phyloP scores from a whole-genome alignment of 2,888 invertebrate genomes.

The Apamea sordens region DNA sequence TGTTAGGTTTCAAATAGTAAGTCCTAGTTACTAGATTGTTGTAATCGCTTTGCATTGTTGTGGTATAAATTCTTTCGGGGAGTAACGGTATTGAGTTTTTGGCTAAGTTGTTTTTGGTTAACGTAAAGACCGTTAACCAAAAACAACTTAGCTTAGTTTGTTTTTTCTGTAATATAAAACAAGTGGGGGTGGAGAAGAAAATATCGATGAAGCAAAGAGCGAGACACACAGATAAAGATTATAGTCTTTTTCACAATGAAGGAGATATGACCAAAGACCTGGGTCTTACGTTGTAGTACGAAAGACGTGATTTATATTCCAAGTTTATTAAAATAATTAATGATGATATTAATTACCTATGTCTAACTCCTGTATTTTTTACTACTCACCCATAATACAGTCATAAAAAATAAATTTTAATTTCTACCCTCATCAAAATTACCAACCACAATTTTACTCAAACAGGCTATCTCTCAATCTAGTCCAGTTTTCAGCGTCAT shows the following conservation, averaged over 20 bases:
- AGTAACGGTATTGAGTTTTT: constrained; percentile 9
- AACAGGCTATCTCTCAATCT: constrained; percentile 37
- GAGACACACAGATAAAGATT: background rate
- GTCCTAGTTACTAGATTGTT: constrained; percentile 21
- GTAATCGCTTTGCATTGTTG: constrained; percentile 36
- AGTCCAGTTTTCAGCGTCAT: constrained; percentile 39
- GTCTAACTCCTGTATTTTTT: background rate
- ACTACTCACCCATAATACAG: background rate
- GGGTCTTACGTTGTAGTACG: background rate
- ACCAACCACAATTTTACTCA: constrained; percentile 12
- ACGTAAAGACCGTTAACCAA: too few species aligned
- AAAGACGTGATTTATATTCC: background rate
- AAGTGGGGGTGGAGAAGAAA: background rate
- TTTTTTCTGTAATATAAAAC: too few species aligned
- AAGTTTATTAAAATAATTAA: background rate
- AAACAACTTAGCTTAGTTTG: too few species aligned
- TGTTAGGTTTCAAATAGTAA: constrained; percentile 44
- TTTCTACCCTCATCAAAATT: background rate
- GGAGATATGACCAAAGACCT: background rate
- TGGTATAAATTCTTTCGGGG: constrained; percentile 12
- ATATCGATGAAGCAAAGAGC: background rate
- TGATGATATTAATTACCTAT: background rate
- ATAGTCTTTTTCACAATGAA: background rate
- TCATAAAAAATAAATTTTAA: background rate
- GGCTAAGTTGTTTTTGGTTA: background rate